A percentile compares a stretch with the other conserved stretches of the same genome.
These are phyloP conservation scores for Gymnobelideus leadbeateri DNA, from an alignment of 2,113 vertebrate genomes.

Conservation along the genomic window DNA sequence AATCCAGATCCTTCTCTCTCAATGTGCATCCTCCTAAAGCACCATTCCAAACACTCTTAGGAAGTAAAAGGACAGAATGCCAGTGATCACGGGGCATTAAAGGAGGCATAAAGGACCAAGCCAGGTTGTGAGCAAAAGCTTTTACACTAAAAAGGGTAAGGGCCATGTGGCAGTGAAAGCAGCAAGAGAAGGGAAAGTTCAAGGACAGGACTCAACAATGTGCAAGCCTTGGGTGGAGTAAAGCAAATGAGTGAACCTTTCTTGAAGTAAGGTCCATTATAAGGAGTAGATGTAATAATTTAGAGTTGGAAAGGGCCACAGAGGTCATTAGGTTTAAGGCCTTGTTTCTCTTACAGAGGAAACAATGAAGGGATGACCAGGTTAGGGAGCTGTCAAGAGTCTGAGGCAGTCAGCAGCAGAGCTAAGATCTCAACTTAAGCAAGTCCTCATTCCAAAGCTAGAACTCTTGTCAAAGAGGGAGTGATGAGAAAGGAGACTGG, in stretches of 20 bases:
- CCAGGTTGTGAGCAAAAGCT: conserved; percentile 19
- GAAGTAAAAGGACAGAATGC: conserved; percentile 10
- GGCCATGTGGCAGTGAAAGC: conserved; percentile 4
- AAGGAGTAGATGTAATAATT: background rate
- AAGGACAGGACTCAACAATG: background rate
- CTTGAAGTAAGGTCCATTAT: background rate
- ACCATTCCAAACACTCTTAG: background rate
- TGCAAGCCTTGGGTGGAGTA: background rate
- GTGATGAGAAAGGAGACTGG: background rate
- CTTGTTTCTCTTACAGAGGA: background rate
- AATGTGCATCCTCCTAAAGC: background rate
- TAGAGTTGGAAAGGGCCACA: background rate
- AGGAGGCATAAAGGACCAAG: conserved; percentile 39
- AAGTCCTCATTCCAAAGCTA: background rate
- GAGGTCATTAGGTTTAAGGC: background rate
- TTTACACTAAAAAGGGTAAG: conserved; percentile 34
- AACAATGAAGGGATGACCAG: background rate
- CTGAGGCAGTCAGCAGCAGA: background rate
- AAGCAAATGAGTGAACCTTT: conserved; percentile 35
- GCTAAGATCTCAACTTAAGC: background rate
- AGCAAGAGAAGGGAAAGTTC: background rate
- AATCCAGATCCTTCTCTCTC: background rate
- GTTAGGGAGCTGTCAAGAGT: background rate
- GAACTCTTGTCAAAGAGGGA: background rate
- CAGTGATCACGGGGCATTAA: background rate